Base-by-base conservation (phyloP, 2,888 invertebrate species). In the Gortyna flavago region DNA sequence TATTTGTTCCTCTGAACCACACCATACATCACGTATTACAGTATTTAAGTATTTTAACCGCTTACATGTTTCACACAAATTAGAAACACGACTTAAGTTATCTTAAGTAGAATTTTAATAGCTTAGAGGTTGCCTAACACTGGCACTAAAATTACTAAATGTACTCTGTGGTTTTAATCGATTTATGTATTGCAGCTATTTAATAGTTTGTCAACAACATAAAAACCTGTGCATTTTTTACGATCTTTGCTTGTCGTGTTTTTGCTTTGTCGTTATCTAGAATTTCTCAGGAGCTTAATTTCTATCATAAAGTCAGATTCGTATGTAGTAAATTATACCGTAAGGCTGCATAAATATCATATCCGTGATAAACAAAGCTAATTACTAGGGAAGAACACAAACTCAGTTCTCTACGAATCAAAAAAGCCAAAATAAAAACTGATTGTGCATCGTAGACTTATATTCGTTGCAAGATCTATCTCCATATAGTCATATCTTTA, bases 61-160 rank as follows among this genome's bases (percentile, higher is more conserved):
- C 91, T 91, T 91, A 91, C 89, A 90, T 90, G 91, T 88, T 90
- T 84, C 87, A 89, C 88, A 92, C 92, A 94, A 94, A 94, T 95
- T 95, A 95, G 93, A 95, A 92, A 92, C 93, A 93, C 92, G 92
- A 91, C 90, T 92, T 82, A 83, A 90, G 92, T 92, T 94, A 93
- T 93, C 93, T 94, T 93, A 90, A 92, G 92, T 92, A 93, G 92
- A 92, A 93, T 93, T 94, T 93, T 93, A 94, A 93, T 93, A 90
- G 88, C 88, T 86, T 81, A 81, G 80, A 87, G 44, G 78, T 85
- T 87, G 73, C 83, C 69, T 87, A 89, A 91, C 91, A 85, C 86
- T 88, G 85, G 78, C 73, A 77, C 79, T 80, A 81, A 88, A 88
- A 89, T 85, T 79, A 86, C 81, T 85, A 69, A 81, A 84, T 68